These are phyloP conservation scores for Calvadosia cruxmelitensis DNA, from an alignment of 30 jellyfish, hydroid and myxozoan genomes.

Conservation along the genomic window DNA sequence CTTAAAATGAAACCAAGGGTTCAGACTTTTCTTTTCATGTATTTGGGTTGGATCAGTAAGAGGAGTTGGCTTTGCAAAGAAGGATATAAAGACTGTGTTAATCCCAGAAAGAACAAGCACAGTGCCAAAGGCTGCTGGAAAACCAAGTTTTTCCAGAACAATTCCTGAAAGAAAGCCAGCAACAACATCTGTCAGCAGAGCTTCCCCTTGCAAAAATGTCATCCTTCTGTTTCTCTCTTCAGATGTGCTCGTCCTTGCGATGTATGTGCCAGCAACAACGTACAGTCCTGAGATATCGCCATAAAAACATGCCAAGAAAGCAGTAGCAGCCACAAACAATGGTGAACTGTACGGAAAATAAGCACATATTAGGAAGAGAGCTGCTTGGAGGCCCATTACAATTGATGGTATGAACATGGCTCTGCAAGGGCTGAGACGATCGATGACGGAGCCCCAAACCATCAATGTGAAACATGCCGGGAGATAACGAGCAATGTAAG, in stretches of 20 bases:
- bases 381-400: constrained; percentile 50
- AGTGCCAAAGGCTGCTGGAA: constrained; percentile 35
- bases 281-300: constrained; percentile 68
- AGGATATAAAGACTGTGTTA: constrained; percentile 31
- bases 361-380: constrained; percentile 28
- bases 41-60: background rate
- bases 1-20: constrained; percentile 55
- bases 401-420: constrained; percentile 61
- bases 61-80: constrained; percentile 19
- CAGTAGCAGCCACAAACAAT: background rate
- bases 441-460: constrained; percentile 85
- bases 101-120: constrained; percentile 21
- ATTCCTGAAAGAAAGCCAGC: constrained; percentile 73
- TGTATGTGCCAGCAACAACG: constrained; percentile 69
- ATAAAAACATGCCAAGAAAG: constrained; percentile 23
- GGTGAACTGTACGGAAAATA: background rate
- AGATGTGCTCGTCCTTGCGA: constrained; percentile 63
- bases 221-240: constrained; percentile 40
- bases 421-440: constrained; percentile 54
- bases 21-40: background rate
- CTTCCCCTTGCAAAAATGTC: constrained; percentile 65
- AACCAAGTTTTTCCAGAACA: constrained; percentile 53
- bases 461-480: constrained; percentile 72
- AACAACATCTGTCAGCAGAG: constrained; percentile 62
- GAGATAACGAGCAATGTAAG: constrained; percentile 27